phyloP scores from a whole-genome alignment of 2,113 vertebrate species.

The Pelvicachromis taeniatus region DNA sequence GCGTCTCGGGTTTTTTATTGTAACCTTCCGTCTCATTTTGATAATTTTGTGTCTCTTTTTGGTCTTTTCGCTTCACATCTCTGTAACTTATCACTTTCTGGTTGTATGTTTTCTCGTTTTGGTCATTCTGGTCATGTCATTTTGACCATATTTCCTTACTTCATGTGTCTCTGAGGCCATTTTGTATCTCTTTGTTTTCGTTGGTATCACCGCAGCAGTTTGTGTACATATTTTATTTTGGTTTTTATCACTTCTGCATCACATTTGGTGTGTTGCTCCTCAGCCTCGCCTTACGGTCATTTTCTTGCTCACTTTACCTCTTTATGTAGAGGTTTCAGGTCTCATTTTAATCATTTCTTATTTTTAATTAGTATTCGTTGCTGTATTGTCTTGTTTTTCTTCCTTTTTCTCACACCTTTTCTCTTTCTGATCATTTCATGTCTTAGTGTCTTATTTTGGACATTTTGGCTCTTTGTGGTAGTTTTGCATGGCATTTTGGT shows the following conservation, averaged over 20 bases:
- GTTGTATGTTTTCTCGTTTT: background rate
- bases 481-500: background rate
- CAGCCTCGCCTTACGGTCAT: background rate
- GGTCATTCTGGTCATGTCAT: background rate
- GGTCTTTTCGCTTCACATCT: background rate
- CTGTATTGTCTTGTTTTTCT: background rate
- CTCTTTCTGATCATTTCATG: background rate
- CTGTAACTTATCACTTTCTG: background rate
- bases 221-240: background rate
- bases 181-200: background rate
- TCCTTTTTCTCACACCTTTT: background rate
- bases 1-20: background rate
- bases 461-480: background rate
- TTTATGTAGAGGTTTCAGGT: fast-evolving
- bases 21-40: too few species aligned
- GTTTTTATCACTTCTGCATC: background rate
- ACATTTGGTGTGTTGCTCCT: background rate
- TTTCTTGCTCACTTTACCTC: background rate
- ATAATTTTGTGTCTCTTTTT: background rate
- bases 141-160: background rate
- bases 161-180: background rate
- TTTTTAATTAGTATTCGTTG: fast-evolving
- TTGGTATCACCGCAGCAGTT: background rate
- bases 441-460: background rate
- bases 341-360: background rate